Evolutionary conservation across 2,113 vertebrate species (phyloP).

Genomic region (Rissa tridactyla): DNA sequence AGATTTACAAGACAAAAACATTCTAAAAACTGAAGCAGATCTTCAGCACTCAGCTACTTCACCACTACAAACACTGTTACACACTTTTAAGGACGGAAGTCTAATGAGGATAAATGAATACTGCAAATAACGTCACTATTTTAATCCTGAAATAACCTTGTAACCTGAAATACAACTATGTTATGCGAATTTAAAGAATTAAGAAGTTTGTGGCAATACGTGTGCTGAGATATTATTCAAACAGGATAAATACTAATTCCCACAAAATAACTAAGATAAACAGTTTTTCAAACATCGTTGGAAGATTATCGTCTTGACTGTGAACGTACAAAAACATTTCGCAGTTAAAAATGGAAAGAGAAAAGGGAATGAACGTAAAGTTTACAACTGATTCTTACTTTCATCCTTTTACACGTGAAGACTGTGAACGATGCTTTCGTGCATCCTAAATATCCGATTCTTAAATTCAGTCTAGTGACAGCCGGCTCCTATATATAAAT

Average conservation of each 20-base stretch:
- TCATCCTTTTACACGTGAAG: neutral
- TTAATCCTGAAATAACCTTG: neutral
- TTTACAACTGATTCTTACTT: neutral
- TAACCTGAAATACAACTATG: neutral
- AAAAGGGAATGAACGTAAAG: neutral
- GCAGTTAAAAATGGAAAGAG: neutral
- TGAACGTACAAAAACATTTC: neutral
- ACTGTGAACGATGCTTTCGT: neutral
- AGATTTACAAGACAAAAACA: neutral
- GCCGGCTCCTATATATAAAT: neutral
- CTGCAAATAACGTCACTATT: neutral
- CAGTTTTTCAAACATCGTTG: neutral
- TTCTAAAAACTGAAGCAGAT: neutral
- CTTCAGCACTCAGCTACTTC: neutral
- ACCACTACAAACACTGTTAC: neutral
- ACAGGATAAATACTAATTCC: neutral
- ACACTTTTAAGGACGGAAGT: neutral
- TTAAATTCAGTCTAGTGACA: neutral
- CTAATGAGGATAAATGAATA: neutral
- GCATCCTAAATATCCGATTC: neutral
- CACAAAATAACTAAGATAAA: neutral
- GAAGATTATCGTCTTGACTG: neutral
- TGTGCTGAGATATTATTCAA: neutral
- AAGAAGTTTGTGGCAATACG: neutral
- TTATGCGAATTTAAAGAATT: neutral